Evolutionary conservation across 1,140 invertebrate species (phyloP), one percentile per base, ranked within the genome.

Genomic region (Eumeta japonica): DNA sequence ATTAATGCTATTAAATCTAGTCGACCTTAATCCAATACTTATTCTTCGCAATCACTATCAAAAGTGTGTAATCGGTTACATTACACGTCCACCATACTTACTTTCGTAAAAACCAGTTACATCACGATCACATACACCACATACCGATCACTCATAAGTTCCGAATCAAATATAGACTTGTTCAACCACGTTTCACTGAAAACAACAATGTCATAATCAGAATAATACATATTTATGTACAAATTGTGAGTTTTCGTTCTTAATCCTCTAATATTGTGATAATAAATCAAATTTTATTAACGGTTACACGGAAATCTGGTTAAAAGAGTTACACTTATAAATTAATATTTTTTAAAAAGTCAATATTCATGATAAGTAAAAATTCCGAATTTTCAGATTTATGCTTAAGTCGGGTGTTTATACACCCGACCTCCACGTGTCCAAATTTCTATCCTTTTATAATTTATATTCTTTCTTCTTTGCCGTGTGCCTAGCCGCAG

Each of bases 171-270:
- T 15, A 41, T 15, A 13, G 15, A 17, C 38, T 14, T 12, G 28
- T 41, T 34, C n/a, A 55, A 32, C 50, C 52, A 52, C 0, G 47
- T 48, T 16, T 55, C 52, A 2, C 41, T 48, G 3, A 48, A 11
- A 5, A 49, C 16, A 9, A 49, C 16, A 19, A 49, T 28, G 28
- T 49, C 46, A 40, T 42, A 42, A 30, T 24, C 19, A 4, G 12
- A 10, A 19, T 19, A 24, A 14, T 20, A 13, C 2, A 45, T 2
- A 15, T 42, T 39, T 19, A 14, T 7, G 13, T 31, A 38, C 15
- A 43, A 37, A 7, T 37, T 31, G 12, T 32, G 5, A 1, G 35
- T 35, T 35, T 48, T 48, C 10, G 41, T 41, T 12, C 36, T n/a
- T 14, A 48, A 11, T 9, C 46, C 41, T 12, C 41, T 5, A 12